Evolutionary conservation across 2,797 vertebrate species (phyloP), one percentile per base, ranked within the genome.

Genomic region (Aplochiton taeniatus): DNA sequence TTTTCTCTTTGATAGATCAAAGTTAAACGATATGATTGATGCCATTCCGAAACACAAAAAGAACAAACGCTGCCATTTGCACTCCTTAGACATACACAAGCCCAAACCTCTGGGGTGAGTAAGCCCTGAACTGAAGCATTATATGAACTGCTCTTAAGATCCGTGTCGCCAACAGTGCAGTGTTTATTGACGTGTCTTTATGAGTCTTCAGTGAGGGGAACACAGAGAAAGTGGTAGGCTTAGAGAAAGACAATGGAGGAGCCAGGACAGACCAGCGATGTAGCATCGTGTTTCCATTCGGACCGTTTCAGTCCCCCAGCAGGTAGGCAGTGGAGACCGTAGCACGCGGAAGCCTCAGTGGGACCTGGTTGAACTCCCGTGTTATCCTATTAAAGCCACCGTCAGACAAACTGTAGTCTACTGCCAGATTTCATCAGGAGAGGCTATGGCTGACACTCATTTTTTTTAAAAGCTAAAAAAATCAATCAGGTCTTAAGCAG

Each of bases 31-130:
- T 67, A 94, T 96, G 87, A 98, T 99, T 73, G 95, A 98, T 85
- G 94, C 95, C 78, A 99, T 99, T 93, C 96, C 98, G 65, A 99
- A 97, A 93, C 98, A 96, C 85, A 99, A 98, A 91, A 99, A 98
- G 93, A 98, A 98, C 89, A 98, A 98, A 82, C 92, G 97, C 76
- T 99, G 98, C 89, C 96, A 96, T 4, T 88, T 99, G 59, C 98
- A 99, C 92, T 99, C 97, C 78, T 89, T 99, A 91, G 97, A 99
- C 85, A 99, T 96, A 0, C 96, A 98, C 87, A 99, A 99, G 77
- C 95, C 96, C 66, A 99, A 96, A 88, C 96, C 96, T 79, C 86
- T 98, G 86, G 96, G 98, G 98, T 99, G 89, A 96, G 95, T 92
- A 66, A 65, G 6, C 31, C 47, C 0, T 53, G 19, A 9, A 61